Evolutionary conservation across 2,888 invertebrate genomes (phyloP).

Genomic region (Macrophya alboannulata): DNA sequence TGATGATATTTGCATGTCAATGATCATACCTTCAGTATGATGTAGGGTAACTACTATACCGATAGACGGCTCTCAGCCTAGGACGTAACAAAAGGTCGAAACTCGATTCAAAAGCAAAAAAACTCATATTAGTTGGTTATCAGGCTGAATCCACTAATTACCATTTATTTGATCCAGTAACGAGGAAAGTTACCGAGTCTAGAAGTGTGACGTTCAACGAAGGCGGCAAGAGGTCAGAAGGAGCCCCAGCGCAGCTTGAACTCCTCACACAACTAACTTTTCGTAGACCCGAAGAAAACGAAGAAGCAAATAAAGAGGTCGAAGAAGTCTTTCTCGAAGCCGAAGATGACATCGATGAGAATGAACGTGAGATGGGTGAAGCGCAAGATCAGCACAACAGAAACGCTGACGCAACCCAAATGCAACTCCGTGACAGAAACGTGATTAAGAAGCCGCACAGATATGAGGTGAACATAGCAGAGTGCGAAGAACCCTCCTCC

Average conservation of each 20-base stretch:
- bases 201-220: conserved; percentile 66
- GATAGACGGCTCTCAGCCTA: too few species aligned
- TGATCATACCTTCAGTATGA: too few species aligned
- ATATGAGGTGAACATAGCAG: conserved; percentile 60
- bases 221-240: neutral
- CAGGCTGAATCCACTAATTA: conserved; percentile 64
- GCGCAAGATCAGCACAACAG: neutral
- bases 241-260: neutral
- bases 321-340: conserved; percentile 23
- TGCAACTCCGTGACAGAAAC: conserved; percentile 8
- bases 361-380: neutral
- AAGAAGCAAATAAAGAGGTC: conserved; percentile 31
- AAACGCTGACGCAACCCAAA: conserved; percentile 14
- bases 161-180: conserved; percentile 61
- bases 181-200: conserved; percentile 63
- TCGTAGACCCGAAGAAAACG: conserved; percentile 31
- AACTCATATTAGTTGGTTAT: conserved; percentile 66
- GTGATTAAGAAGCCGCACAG: conserved; percentile 47
- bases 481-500: conserved; percentile 58
- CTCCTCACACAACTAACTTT: neutral
- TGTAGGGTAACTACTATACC: too few species aligned
- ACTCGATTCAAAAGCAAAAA: conserved; percentile 59
- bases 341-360: too few species aligned
- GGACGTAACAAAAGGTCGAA: conserved; percentile 63
- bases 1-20: too few species aligned